Evolutionary conservation across 2,113 vertebrate genomes (phyloP), one percentile per base, ranked within the genome.

Genomic region (Vulpes ferrilata): DNA sequence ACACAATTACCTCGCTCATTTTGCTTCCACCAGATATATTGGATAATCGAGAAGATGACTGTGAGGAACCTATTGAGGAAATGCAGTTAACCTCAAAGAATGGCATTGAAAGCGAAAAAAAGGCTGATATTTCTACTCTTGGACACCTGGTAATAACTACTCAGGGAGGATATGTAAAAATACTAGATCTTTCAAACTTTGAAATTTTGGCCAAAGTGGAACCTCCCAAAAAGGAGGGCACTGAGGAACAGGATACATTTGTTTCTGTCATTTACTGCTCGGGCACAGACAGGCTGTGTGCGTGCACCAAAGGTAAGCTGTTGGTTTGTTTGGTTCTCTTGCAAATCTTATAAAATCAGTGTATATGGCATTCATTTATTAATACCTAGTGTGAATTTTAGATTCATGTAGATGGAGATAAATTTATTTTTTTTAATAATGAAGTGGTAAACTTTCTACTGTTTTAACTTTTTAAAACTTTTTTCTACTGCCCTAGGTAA

Each of bases 261-360:
- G 99, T 99, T 97, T 99, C 99, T 92, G 99, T 99, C 95, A 99
- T 99, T 92, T 99, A 99, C 98, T 99, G 99, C 99, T 99, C 99
- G 62, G 99, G 99, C 98, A 99, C 99, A 32, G 99, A 99, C 99
- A 99, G 99, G 98, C 99, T 99, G 95, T 99, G 99, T 99, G 99
- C 99, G 2, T 99, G 99, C 99, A 99, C 99, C 94, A 99, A 99
- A 99, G 99, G 99, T 99, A 98, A 99, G 99, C 95, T 43, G 6
- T 53, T 51, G 64, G 19, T 90, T 73, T 19, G 19, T 57, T 88
- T 51, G 73, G 27, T 71, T 79, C 30, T 38, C 88, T 30, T 59
- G 0, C 7, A 86, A 48, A 62, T 35, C 20, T 85, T 81, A 13
- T 0, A 48, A 83, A 82, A 69, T 22, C 17, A 25, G 3, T 53